Conservation (phyloP, 2,113 vertebrate species). For the Rhinolophus ferrumequinum region DNA sequence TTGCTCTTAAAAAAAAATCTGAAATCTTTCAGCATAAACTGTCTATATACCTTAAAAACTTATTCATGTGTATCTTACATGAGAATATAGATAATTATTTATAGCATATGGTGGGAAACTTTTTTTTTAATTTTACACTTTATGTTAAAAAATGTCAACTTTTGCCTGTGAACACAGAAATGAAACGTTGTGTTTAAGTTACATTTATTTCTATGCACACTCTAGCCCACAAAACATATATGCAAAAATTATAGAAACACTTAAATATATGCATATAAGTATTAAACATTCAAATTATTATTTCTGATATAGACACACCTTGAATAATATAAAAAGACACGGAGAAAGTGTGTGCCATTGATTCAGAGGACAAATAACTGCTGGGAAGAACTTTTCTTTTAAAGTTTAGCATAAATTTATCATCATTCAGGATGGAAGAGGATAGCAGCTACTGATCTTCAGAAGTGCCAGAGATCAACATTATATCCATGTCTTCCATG, state of each 20-base stretch:
- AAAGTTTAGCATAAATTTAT: background rate
- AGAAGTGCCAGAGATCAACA: background rate
- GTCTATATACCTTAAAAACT: background rate
- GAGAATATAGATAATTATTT: background rate
- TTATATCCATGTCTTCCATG: background rate
- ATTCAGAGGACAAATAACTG: background rate
- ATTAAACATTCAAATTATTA: slow-evolving; percentile 24
- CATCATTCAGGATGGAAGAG: background rate
- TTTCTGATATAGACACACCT: background rate
- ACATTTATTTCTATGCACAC: background rate
- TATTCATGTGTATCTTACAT: background rate
- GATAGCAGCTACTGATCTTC: background rate
- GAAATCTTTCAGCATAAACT: background rate
- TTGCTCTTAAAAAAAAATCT: slow-evolving; percentile 36
- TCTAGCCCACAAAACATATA: background rate
- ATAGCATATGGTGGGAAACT: background rate
- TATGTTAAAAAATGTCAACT: background rate
- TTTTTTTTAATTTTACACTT: background rate
- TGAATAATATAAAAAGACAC: background rate
- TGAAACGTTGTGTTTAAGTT: slow-evolving; percentile 38
- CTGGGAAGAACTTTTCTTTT: background rate
- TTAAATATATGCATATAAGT: background rate
- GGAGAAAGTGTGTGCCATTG: background rate
- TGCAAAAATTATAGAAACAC: background rate
- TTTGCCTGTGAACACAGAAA: slow-evolving; percentile 32